phyloP scores from a whole-genome alignment of 1,140 invertebrate species.

The Drosophila guanche region DNA sequence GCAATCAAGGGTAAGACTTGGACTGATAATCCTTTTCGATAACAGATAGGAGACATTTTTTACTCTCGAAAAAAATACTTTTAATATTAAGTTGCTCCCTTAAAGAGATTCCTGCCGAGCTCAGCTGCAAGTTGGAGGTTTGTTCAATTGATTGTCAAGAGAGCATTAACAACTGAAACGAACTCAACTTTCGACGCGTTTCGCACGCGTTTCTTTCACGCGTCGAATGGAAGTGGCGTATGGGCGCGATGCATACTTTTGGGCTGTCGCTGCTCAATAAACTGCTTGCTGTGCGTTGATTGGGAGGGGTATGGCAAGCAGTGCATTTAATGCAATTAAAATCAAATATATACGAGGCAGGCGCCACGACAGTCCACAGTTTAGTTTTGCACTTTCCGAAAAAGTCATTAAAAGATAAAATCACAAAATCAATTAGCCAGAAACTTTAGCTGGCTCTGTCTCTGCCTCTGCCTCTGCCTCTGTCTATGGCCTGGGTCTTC shows the following conservation, averaged over 20 bases:
- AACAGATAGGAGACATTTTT: too few relatives aligned
- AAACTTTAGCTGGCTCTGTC: constrained; percentile 63
- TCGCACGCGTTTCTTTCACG: constrained; percentile 31
- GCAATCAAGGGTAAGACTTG: too few relatives aligned
- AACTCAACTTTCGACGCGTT: constrained; percentile 29
- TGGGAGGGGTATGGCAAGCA: background rate
- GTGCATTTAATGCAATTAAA: constrained; percentile 57
- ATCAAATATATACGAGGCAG: constrained; percentile 34
- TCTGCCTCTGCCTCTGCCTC: constrained; percentile 14
- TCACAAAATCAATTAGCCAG: constrained; percentile 81
- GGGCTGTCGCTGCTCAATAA: constrained; percentile 5
- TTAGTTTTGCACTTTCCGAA: constrained; percentile 60
- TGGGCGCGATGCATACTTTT: constrained; percentile 18
- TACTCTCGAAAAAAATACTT: background rate
- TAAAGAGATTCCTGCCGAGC: constrained; percentile 12
- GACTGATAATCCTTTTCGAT: too few relatives aligned
- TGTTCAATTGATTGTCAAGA: constrained; percentile 13
- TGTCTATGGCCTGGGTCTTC: constrained; percentile 8
- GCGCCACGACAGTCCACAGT: constrained; percentile 8
- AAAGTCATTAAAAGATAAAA: constrained; percentile 83
- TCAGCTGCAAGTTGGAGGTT: constrained; percentile 16
- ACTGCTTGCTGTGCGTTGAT: constrained; percentile 2
- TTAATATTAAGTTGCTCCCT: constrained; percentile 7
- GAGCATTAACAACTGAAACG: constrained; percentile 24
- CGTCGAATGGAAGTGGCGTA: background rate